These are phyloP conservation scores for Physella acuta DNA, from an alignment of 1,140 invertebrate species.

Conservation along the genomic window DNA sequence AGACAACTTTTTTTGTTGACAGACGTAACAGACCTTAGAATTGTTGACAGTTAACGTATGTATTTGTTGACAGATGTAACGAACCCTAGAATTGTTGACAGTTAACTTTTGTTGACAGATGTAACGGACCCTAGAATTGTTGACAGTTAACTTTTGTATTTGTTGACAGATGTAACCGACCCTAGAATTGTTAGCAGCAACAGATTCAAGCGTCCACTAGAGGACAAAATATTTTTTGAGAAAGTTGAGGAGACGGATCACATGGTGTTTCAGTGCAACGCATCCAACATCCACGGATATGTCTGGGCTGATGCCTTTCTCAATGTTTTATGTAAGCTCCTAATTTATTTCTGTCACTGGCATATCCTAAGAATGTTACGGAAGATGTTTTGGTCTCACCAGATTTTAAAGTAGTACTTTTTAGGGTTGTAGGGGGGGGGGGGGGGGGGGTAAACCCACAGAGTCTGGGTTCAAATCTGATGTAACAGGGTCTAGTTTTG, in stretches of 20 bases:
- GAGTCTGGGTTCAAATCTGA: too few species aligned
- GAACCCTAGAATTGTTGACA: neutral
- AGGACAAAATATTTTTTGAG: neutral
- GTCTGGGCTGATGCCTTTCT: constrained; percentile 97
- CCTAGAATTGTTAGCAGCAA: neutral
- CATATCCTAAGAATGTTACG: too few species aligned
- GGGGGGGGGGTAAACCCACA: too few species aligned
- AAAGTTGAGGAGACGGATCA: constrained; percentile 69
- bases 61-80: neutral
- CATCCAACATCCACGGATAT: constrained; percentile 95
- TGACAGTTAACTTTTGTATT: neutral
- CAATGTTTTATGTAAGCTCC: constrained; percentile 81
- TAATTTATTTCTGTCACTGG: too few species aligned
- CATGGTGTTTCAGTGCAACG: constrained; percentile 98
- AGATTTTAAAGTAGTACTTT: too few species aligned
- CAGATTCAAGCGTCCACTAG: neutral
- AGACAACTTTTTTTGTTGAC: neutral
- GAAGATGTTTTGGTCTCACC: too few species aligned
- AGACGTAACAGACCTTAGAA: neutral
- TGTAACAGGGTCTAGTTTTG: too few species aligned
- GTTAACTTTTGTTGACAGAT: neutral
- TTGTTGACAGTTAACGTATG: neutral
- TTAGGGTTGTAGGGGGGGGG: too few species aligned
- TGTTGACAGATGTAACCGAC: neutral
- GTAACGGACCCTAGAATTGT: neutral